A percentile compares a stretch with the other conserved stretches of the same genome.
Conservation (phyloP, 1,140 invertebrate genomes). For the Neodiprion fabricii region DNA sequence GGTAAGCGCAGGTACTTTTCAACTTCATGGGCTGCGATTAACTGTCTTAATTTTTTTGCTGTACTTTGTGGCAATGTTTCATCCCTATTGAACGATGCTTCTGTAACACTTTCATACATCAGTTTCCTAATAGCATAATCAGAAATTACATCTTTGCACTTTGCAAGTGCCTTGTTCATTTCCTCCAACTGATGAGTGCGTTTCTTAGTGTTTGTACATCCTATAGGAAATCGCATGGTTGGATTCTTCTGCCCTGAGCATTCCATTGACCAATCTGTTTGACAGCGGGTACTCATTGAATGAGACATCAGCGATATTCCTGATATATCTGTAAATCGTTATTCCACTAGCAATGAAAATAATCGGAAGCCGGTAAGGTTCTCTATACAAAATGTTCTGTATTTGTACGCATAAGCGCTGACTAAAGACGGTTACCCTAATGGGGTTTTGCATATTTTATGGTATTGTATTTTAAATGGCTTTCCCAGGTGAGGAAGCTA, state of each 20-base stretch:
- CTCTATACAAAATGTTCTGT: neutral
- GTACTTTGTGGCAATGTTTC: conserved; percentile 21
- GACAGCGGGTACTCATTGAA: conserved; percentile 26
- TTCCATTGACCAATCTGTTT: conserved; percentile 31
- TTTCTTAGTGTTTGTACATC: conserved; percentile 20
- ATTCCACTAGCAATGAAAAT: neutral
- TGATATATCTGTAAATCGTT: conserved; percentile 26
- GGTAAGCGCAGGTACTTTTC: conserved; percentile 42
- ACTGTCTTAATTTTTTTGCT: conserved; percentile 32
- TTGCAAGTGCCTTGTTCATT: conserved; percentile 25
- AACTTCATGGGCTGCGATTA: conserved; percentile 30
- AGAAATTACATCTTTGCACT: conserved; percentile 37
- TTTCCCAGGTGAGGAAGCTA: neutral
- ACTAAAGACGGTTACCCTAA: conserved; percentile 1
- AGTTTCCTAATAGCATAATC: conserved; percentile 36
- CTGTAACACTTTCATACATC: conserved; percentile 36
- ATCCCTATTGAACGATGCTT: conserved; percentile 25
- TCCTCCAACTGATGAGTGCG: conserved; percentile 21
- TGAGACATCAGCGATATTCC: conserved; percentile 42
- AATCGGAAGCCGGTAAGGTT: neutral
- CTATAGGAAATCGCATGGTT: conserved; percentile 17
- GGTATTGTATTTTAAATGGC: neutral
- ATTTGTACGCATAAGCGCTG: neutral
- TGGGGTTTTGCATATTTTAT: neutral
- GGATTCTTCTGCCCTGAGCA: conserved; percentile 27